Evolutionary conservation across 2,888 invertebrate genomes (phyloP).

Genomic region (Nephrotoma flavescens): DNA sequence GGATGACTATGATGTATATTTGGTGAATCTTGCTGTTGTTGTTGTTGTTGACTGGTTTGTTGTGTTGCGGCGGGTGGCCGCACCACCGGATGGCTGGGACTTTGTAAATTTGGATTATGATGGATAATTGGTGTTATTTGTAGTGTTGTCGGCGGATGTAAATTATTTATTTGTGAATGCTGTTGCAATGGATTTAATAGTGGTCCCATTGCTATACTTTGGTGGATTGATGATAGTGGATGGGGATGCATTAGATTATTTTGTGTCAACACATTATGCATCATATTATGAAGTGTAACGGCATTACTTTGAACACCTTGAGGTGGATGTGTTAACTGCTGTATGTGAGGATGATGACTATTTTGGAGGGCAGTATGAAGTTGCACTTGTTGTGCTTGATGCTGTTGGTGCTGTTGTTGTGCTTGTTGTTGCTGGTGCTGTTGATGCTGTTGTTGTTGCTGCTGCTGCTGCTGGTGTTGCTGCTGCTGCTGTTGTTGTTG

Average conservation of each 20-base stretch:
- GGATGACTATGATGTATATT: conserved; percentile 9
- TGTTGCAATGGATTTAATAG: conserved; percentile 15
- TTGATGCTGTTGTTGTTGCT: conserved; percentile 12
- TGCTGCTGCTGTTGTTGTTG: conserved; percentile 8
- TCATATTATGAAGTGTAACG: conserved; percentile 20
- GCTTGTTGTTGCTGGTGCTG: conserved; percentile 15
- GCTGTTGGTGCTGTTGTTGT: conserved; percentile 14
- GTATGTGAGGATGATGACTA: neutral
- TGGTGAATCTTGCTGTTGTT: conserved; percentile 14
- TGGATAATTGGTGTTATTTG: conserved; percentile 20
- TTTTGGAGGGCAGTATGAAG: conserved; percentile 14
- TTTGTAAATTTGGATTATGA: conserved; percentile 17
- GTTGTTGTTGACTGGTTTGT: conserved; percentile 5
- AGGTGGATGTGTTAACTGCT: conserved; percentile 16
- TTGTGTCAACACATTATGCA: conserved; percentile 23
- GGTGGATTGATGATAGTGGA: neutral
- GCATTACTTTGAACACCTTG: conserved; percentile 7
- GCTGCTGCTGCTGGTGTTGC: conserved; percentile 2
- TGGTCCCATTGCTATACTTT: conserved; percentile 18
- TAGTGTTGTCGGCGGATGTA: conserved; percentile 15
- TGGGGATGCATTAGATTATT: conserved; percentile 22
- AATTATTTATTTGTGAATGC: conserved; percentile 11
- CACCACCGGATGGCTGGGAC: conserved; percentile 20
- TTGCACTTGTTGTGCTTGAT: conserved; percentile 18
- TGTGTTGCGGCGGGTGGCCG: conserved; percentile 15